Base-by-base conservation (phyloP, 2,113 vertebrate species). In the Apus apus region DNA sequence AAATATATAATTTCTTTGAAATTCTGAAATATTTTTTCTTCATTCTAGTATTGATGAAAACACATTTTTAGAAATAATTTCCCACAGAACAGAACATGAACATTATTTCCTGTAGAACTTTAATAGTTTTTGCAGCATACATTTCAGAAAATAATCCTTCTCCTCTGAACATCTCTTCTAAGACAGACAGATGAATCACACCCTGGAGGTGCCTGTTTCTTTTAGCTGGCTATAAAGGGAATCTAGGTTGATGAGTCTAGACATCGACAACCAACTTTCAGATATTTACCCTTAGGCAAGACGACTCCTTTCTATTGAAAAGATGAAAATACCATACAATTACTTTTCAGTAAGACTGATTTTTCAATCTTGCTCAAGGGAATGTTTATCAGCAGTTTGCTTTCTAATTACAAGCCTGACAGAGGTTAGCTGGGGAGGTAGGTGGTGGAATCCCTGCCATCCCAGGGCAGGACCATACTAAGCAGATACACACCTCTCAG, bases 191-290 rank as follows among this genome's bases (percentile, higher is more conserved):
- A 97, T 96, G 96, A 97, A 93, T 95, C 94, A 96, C 54, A 46
- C 95, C 96, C 96, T 92, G 91, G 89, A 96, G 96, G 94, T 96
- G 96, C 96, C 95, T 91, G 45, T 85, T 97, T 90, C 91, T 94
- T 96, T 90, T 91, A 94, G 89, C 89, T 90, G 76, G 89, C 91
- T 97, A 96, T 93, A 94, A 97, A 95, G 94, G 84, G 94, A 97
- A 96, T 97, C 91, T 96, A 93, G 96, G 96, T 93, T 97, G 96
- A 96, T 94, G 84, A 97, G 95, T 97, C 96, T 96, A 95, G 96
- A 95, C 96, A 92, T 93, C 3, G 38, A 96, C 96, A 95, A 94
- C 86, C 73, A 96, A 78, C 80, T 89, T 88, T 84, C 84, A 94
- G 94, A 92, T 95, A 94, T 87, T 56, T 61, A 78, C 76, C 96